Percentiles rank a stretch among this genome's conserved stretches.
Conservation (phyloP, 2,797 vertebrate species). For the Centropyge bicolor region DNA sequence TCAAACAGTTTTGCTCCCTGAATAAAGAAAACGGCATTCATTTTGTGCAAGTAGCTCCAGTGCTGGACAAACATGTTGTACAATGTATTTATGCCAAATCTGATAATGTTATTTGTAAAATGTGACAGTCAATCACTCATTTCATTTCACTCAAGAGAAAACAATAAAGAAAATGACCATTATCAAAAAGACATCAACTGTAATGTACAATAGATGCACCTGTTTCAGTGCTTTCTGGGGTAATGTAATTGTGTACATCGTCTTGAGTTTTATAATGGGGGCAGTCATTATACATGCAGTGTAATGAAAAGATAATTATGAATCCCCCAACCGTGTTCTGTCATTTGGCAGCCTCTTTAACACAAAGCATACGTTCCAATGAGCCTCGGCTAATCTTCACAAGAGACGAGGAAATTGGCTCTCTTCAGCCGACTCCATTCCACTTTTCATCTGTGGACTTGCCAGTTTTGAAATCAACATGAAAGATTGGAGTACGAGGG, state of each 20-base stretch:
- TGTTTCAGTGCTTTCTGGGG: constrained; percentile 65
- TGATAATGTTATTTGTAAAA: constrained; percentile 28
- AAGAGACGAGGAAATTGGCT: constrained; percentile 80
- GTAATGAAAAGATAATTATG: constrained; percentile 86
- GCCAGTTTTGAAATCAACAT: constrained; percentile 80
- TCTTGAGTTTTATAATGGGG: constrained; percentile 82
- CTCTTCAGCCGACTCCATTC: constrained; percentile 71
- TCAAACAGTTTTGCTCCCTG: constrained; percentile 28
- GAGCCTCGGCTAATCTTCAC: constrained; percentile 83
- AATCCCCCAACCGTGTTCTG: constrained; percentile 82
- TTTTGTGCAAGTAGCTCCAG: constrained; percentile 29
- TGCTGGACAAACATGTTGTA: neutral
- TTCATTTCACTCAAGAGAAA: constrained; percentile 37
- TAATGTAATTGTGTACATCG: constrained; percentile 76
- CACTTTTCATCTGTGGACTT: constrained; percentile 78
- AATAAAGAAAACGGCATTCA: constrained; percentile 24
- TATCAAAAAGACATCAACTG: constrained; percentile 65
- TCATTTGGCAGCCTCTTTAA: constrained; percentile 86
- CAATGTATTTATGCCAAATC: no score
- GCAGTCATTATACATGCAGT: constrained; percentile 83
- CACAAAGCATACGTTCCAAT: constrained; percentile 84
- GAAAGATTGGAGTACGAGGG: constrained; percentile 68
- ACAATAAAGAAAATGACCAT: constrained; percentile 53
- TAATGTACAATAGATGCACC: constrained; percentile 70
- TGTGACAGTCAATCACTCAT: constrained; percentile 25